phyloP scores from a whole-genome alignment of 2,113 vertebrate genomes.

The Platanista minor region DNA sequence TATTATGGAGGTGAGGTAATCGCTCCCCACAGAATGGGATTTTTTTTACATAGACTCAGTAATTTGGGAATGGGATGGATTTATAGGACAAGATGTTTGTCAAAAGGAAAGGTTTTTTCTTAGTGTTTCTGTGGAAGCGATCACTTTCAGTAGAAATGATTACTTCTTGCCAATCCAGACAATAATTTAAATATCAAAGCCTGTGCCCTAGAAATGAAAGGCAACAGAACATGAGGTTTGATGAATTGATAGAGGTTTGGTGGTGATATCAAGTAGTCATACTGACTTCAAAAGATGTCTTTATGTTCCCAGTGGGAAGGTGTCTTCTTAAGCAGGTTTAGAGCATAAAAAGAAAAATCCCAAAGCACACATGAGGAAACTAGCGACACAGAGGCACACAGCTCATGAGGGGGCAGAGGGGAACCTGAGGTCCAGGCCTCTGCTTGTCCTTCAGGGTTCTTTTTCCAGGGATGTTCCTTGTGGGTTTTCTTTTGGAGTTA shows the following conservation, averaged over 20 bases:
- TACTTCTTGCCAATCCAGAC: conserved; percentile 68
- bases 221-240: conserved; percentile 64
- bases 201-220: conserved; percentile 76
- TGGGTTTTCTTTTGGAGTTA: neutral
- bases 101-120: conserved; percentile 68
- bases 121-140: conserved; percentile 53
- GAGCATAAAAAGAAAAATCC: neutral
- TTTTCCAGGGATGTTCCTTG: neutral
- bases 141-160: conserved; percentile 62
- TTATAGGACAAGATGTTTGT: conserved; percentile 62
- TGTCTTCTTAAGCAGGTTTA: neutral
- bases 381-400: neutral
- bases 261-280: neutral
- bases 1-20: conserved; percentile 34
- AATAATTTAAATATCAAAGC: conserved; percentile 78
- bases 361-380: neutral
- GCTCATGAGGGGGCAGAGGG: neutral
- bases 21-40: neutral
- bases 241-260: conserved; percentile 60
- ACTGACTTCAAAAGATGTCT: neutral
- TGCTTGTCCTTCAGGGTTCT: neutral
- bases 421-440: too few species aligned
- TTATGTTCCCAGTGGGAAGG: neutral
- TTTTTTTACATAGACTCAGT: conserved; percentile 21
- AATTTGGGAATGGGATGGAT: conserved; percentile 63